A percentile compares a stretch with the other conserved stretches of the same genome.
These are phyloP conservation scores for Leptestheria dahalacensis DNA, from an alignment of 1,140 invertebrate species.

Conservation along the genomic window DNA sequence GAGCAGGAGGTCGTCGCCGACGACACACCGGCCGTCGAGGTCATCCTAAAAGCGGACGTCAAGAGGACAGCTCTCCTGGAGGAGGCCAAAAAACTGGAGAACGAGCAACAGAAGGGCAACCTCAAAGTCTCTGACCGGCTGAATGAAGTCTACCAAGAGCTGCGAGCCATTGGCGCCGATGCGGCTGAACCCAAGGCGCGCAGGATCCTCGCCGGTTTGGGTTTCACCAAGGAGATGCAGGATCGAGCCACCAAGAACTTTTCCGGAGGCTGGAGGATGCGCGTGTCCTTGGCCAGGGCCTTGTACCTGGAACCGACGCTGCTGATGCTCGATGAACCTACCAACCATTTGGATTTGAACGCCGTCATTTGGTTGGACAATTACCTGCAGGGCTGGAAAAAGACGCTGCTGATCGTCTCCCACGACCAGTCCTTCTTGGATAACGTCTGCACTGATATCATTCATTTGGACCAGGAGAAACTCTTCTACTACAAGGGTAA, in stretches of 20 bases:
- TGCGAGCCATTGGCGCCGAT: slow-evolving; percentile 91
- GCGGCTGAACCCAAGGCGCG: slow-evolving; percentile 88
- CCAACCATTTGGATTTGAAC: slow-evolving; percentile 86
- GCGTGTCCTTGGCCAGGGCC: slow-evolving; percentile 83
- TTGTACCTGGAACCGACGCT: slow-evolving; percentile 86
- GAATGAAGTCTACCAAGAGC: slow-evolving; percentile 73
- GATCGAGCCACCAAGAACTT: slow-evolving; percentile 85
- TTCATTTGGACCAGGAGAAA: slow-evolving; percentile 89
- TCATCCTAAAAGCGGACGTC: slow-evolving; percentile 80
- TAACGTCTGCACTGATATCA: slow-evolving; percentile 97
- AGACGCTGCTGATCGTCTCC: slow-evolving; percentile 91
- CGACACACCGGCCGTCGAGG: slow-evolving; percentile 76
- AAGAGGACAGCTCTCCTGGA: slow-evolving; percentile 66
- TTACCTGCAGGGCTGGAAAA: slow-evolving; percentile 94
- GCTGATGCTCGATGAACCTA: slow-evolving; percentile 91
- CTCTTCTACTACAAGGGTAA: slow-evolving; percentile 96
- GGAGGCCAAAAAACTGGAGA: slow-evolving; percentile 68
- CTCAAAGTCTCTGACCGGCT: slow-evolving; percentile 23
- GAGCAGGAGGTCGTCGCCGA: slow-evolving; percentile 97
- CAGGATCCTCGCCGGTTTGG: slow-evolving; percentile 89
- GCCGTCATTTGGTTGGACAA: slow-evolving; percentile 99
- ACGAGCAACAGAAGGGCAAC: slow-evolving; percentile 41
- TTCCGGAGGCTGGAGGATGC: slow-evolving; percentile 97
- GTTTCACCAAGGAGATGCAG: slow-evolving; percentile 90
- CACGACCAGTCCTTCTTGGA: slow-evolving; percentile 99